Conservation (phyloP, 1,140 invertebrate species). For the Pseudachorutes palmiensis region DNA sequence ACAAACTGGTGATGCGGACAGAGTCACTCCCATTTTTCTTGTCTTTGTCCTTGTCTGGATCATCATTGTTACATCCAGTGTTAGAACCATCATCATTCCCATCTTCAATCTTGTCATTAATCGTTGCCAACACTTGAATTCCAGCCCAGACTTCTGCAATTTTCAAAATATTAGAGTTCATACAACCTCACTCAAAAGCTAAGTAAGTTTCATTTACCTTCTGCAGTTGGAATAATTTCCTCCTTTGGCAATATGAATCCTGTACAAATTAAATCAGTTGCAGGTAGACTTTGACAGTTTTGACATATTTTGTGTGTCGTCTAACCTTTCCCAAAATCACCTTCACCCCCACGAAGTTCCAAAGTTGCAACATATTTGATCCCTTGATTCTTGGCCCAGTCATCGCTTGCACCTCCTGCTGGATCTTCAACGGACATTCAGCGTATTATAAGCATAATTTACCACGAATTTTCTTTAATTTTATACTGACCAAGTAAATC, state of each 20-base stretch:
- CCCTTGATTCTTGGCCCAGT: constrained; percentile 16
- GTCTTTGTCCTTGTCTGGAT: too few relatives aligned
- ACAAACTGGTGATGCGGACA: too few relatives aligned
- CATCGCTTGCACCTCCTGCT: constrained; percentile 21
- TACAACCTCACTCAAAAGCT: background rate
- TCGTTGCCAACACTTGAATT: too few relatives aligned
- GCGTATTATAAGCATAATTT: too few relatives aligned
- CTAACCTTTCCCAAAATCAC: background rate
- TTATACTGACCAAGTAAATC: constrained; percentile 16
- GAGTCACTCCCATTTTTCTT: too few relatives aligned
- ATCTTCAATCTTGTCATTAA: too few relatives aligned
- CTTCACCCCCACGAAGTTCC: background rate
- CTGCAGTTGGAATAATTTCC: constrained; percentile 8
- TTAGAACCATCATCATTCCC: too few relatives aligned
- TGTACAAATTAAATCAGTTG: background rate
- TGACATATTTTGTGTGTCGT: background rate
- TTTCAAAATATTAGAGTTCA: background rate
- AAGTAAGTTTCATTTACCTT: background rate
- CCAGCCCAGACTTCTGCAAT: background rate
- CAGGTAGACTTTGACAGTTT: background rate
- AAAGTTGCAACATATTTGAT: constrained; percentile 16
- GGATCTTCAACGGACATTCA: constrained; percentile 1
- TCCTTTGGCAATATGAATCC: constrained; percentile 7
- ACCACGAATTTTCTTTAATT: too few relatives aligned
- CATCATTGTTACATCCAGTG: too few relatives aligned